Base-by-base conservation (phyloP, 2,888 invertebrate genomes). In the Eristalis arbustorum region DNA sequence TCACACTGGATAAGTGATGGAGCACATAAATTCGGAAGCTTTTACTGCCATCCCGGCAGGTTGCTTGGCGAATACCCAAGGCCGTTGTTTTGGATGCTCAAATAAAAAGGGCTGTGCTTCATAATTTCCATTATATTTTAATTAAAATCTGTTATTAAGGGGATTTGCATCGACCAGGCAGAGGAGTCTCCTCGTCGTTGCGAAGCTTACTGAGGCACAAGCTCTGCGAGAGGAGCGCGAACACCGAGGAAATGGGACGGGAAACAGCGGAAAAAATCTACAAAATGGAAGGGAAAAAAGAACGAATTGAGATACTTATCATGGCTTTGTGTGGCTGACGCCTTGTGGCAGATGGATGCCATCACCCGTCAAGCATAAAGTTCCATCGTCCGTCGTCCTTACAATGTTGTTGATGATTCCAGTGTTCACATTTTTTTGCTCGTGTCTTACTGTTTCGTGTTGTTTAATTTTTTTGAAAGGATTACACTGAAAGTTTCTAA, bases 71-170 rank as follows among this genome's bases (percentile, higher is more conserved):
- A 18, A 56, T 64, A 28, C 13, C 62, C 71, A 80, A 80, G 71
- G 84, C 40, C 75, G 66, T 59, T 66, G 57, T 62, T 73, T 25
- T 18, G 49, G 49, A 23, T 40, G 49, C 49, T 49, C 67, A 59
- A 40, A 67, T 59, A 72, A 81, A 76, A 84, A 64, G 49, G 68
- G 25, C 57, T 67, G 62, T 71, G 74, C 71, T 80, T 84, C 72
- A 84, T 84, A 84, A 84, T 80, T 84, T 84, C 75, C 76, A 84
- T 84, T 84, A 76, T 76, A 80, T 81, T 84, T 81, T 84, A 84
- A 84, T 84, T 84, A 84, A 84, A 84, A 84, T 84, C 84, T 72
- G 67, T 81, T 84, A 72, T 80, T 80, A 80, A 84, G 42, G 61
- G 75, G 71, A 84, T 84, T 82, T 80, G 72, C 76, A 37, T 67